Base-by-base conservation (phyloP, 2,888 invertebrate species). In the Lasiommata megera region DNA sequence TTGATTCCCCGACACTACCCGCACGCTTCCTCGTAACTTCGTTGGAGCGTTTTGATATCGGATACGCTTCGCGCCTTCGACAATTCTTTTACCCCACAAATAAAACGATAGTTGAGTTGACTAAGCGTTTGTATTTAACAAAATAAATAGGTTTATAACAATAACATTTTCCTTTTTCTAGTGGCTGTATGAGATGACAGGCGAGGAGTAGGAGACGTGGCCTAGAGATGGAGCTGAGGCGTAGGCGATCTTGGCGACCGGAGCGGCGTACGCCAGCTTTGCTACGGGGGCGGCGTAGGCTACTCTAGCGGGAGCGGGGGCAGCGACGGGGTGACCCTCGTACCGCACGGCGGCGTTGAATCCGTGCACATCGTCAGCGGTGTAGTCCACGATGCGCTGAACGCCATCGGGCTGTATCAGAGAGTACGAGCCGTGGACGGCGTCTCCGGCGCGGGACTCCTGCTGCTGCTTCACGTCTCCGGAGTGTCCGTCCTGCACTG, bases 1-100 rank as follows among this genome's bases (percentile, higher is more conserved):
- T 90, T 89, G 87, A 84, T 88, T 85, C 85, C 82, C 88, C 87
- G 79, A 86, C 88, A 86, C 88, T 87, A 84, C 84, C 87, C 87
- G 81, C 88, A 88, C 87, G 87, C 85, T 86, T 82, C 79, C 76
- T 77, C 69, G 71, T 89, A 90, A 90, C 89, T 88, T 89, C 86
- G 84, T 90, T 86, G 71, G 70, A 83, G 72, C 89, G 87, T 88
- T 89, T 88, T 88, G 89, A 89, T 90, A 90, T 90, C 87, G 82
- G 89, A 90, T 90, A 84, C 88, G 75, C 72, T 86, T 83, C 81
- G 79, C 83, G 86, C 77, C 83, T 85, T 77, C 76, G 69, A 75
- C 81, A 77, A 79, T 86, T 81, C 79, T 82, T 82, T 58, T 76
- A 74, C 73, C 74, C 72, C 71, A 61, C 65, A 72, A 84, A 81